Evolutionary conservation across 2,113 vertebrate species (phyloP).

Genomic region (Gymnarchus niloticus): DNA sequence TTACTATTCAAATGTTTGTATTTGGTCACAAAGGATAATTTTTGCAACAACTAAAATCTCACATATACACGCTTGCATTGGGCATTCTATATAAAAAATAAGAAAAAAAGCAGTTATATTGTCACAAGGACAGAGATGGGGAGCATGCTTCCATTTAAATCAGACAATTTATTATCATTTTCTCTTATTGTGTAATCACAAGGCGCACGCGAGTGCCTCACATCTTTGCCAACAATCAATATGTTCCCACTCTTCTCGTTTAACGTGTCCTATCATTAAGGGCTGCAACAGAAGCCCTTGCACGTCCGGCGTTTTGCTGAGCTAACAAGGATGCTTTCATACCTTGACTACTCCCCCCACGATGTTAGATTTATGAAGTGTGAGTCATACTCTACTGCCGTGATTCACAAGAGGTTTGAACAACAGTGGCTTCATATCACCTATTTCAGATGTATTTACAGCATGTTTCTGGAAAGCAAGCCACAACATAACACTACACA

Average conservation of each 20-base stretch:
- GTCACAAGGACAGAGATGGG: background rate
- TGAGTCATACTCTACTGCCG: conserved; percentile 11
- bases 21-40: background rate
- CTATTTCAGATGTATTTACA: background rate
- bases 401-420: background rate
- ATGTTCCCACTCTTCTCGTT: background rate
- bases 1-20: conserved; percentile 7
- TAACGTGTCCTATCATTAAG: background rate
- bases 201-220: background rate
- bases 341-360: background rate
- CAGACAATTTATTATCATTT: background rate
- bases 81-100: background rate
- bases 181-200: background rate
- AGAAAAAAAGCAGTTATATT: background rate
- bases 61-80: background rate
- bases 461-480: conserved; percentile 1
- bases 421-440: background rate
- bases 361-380: background rate
- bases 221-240: background rate
- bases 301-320: background rate
- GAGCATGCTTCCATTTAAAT: background rate
- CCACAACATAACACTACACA: background rate
- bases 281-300: background rate
- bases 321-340: background rate
- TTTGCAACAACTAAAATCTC: background rate